Percentiles rank a stretch among this genome's conserved stretches.
Evolutionary conservation across 2,113 vertebrate genomes (phyloP).

Genomic region (Trematocara nigrifrons): DNA sequence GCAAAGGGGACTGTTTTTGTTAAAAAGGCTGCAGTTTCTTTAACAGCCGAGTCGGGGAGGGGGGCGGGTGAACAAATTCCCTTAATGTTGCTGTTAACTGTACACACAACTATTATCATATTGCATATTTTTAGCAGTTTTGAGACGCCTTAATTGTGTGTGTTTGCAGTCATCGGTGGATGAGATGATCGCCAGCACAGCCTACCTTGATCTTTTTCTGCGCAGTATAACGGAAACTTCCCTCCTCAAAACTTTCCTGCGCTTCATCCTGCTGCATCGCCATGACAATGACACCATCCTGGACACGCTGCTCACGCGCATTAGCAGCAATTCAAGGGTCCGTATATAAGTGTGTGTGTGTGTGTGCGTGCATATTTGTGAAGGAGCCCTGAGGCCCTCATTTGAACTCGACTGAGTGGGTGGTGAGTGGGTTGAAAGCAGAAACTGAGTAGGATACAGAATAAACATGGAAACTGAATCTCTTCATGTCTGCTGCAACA

Average conservation of each 20-base stretch:
- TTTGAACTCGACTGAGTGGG: slow-evolving; percentile 21
- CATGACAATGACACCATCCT: slow-evolving; percentile 91
- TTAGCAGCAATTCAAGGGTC: slow-evolving; percentile 93
- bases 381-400: neutral
- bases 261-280: slow-evolving; percentile 89
- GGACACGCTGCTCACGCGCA: slow-evolving; percentile 89
- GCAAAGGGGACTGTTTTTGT: neutral
- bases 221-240: slow-evolving; percentile 86
- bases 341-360: neutral
- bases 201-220: slow-evolving; percentile 95
- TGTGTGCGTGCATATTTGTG: neutral
- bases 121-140: neutral
- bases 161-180: slow-evolving; percentile 84
- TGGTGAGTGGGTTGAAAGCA: slow-evolving; percentile 6
- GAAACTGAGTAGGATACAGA: neutral
- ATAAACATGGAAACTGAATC: neutral
- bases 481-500: neutral
- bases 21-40: neutral
- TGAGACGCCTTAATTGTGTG: neutral
- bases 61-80: neutral
- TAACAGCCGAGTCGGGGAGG: no score
- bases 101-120: neutral
- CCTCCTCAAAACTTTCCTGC: slow-evolving; percentile 91
- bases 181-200: slow-evolving; percentile 95
- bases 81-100: neutral